Evolutionary conservation across 2,797 vertebrate genomes (phyloP).

Genomic region (Chaetophractus vellerosus): DNA sequence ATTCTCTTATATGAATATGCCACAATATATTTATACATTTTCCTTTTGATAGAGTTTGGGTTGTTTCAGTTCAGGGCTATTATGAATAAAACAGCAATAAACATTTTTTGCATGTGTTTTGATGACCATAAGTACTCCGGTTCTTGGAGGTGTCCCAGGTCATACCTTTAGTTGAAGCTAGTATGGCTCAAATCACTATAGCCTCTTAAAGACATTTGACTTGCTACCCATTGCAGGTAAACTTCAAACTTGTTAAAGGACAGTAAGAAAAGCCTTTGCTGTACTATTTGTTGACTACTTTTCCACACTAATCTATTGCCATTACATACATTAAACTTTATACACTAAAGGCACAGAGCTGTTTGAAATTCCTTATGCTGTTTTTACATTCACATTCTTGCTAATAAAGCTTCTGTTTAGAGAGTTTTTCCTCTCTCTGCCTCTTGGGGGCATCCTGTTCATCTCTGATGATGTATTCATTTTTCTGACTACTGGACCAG

Average conservation of each 20-base stretch:
- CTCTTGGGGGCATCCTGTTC: not conserved
- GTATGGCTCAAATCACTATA: not conserved
- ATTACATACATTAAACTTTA: not conserved
- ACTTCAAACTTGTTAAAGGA: not conserved
- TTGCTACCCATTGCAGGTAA: constrained; percentile 28
- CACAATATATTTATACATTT: not conserved
- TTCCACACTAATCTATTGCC: not conserved
- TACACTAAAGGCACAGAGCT: not conserved
- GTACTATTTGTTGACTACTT: not conserved
- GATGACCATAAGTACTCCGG: not conserved
- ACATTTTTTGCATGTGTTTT: constrained; percentile 22
- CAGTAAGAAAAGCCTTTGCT: not conserved
- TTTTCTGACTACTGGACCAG: not conserved
- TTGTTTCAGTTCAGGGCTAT: constrained; percentile 21
- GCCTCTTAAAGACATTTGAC: not conserved
- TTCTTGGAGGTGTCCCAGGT: not conserved
- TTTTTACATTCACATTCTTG: not conserved
- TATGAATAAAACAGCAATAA: not conserved
- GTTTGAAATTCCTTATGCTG: not conserved
- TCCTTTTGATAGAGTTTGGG: not conserved
- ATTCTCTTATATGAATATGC: not conserved
- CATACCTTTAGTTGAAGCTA: not conserved
- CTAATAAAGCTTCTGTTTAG: not conserved
- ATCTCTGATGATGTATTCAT: not conserved
- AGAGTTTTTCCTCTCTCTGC: not conserved